These are phyloP conservation scores for Picus viridis DNA, from an alignment of 2,797 vertebrate species.

Conservation along the genomic window DNA sequence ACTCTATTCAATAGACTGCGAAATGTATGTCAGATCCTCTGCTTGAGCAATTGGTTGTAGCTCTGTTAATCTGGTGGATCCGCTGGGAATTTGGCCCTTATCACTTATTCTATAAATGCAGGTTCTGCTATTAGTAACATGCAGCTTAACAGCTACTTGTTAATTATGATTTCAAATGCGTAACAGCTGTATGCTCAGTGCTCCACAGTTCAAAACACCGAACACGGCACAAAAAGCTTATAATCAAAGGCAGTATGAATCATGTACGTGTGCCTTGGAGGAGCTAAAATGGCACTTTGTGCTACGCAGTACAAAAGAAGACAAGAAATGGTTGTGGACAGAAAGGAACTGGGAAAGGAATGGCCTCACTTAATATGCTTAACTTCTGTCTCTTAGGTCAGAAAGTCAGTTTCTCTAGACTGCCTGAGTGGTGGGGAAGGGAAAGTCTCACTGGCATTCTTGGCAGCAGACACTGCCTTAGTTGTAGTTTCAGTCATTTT, in stretches of 20 bases:
- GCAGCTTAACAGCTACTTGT: background rate
- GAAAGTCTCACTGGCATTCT: background rate
- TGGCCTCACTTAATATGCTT: background rate
- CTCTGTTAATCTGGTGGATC: background rate
- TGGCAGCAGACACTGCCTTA: background rate
- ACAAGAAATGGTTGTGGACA: background rate
- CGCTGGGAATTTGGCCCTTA: background rate
- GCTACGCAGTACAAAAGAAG: background rate
- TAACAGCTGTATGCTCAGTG: background rate
- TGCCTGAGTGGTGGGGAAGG: background rate
- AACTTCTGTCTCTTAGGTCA: conserved; percentile 20
- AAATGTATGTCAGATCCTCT: background rate
- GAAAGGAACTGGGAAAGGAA: conserved; percentile 44
- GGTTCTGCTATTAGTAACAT: conserved; percentile 29
- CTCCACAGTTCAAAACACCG: background rate
- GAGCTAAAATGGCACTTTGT: background rate
- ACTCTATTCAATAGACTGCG: background rate
- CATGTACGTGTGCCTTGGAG: fast-evolving
- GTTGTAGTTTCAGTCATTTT: conserved; percentile 17
- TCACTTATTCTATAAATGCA: conserved; percentile 12
- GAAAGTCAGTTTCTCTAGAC: background rate
- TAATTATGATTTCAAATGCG: conserved; percentile 23
- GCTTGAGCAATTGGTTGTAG: background rate
- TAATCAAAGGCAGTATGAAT: background rate
- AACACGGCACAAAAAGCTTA: background rate